Base-by-base conservation (phyloP, 2,888 invertebrate genomes). In the Globia sparganii region DNA sequence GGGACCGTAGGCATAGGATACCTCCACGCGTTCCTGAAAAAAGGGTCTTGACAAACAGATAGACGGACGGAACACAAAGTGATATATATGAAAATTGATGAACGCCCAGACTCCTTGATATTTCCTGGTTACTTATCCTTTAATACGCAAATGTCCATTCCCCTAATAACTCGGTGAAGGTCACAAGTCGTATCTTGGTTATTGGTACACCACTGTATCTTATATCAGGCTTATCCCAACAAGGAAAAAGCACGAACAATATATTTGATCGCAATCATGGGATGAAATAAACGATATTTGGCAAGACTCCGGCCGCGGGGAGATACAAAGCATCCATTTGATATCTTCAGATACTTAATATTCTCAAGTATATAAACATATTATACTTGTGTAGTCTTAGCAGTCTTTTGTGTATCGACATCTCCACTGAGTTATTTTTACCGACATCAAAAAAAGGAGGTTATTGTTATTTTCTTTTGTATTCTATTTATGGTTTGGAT, bases 201-300 rank as follows among this genome's bases (percentile, higher is more conserved):
- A 49, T 65, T 72, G 40, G 75, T 75, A 61, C 21, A 61, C 61
- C 71, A 40, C 64, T 58, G 64, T 80, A 75, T 84, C 71, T 81
- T 81, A 80, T 59, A 71, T 73, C 66, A 70, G 43, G 65, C 65
- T 81, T 72, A 84, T 67, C 46, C 72, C 11, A 69, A 81, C 74
- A 83, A 82, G 83, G 74, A 75, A 83, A 81, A 79, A 83, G 70
- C 69, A 84, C 28, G 64, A 78, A 78, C 67, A 70, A 84, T 72
- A 78, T 75, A 75, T 81, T 86, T 81, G 81, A 87, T 85, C 75
- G 66, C 81, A 86, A 78, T 87, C 85, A 78, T 77, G 74, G 81
- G 75, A 86, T 81, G 75, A 77, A 76, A 81, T 87, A 81, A 75
- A 81, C 61, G 65, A 78, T 78, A 84, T 84, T 86, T 85, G 85